Conservation (phyloP, 2,888 invertebrate genomes). For the Pterobdella sp. region DNA sequence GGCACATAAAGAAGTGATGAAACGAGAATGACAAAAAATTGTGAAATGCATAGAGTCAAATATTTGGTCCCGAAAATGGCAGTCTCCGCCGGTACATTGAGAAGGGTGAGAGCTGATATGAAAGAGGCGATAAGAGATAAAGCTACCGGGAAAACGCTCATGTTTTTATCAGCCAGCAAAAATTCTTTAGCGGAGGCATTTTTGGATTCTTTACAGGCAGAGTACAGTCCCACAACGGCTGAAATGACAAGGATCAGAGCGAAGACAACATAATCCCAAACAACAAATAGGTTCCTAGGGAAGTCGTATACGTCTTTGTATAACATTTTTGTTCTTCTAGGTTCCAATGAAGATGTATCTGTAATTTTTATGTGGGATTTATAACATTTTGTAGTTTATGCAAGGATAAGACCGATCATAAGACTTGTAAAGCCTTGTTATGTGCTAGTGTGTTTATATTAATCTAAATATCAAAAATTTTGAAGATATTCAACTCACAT, state of each 20-base stretch:
- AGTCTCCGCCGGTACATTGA: constrained; percentile 47
- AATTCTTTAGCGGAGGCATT: constrained; percentile 42
- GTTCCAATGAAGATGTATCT: too few species aligned
- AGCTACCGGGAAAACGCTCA: constrained; percentile 46
- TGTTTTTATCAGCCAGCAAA: constrained; percentile 45
- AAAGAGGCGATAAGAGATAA: constrained; percentile 49
- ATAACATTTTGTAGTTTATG: too few species aligned
- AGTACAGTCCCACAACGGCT: constrained; percentile 42
- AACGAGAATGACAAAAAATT: constrained; percentile 45
- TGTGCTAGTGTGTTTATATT: too few species aligned
- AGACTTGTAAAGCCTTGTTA: too few species aligned
- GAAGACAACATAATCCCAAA: constrained; percentile 42
- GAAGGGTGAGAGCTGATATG: constrained; percentile 50
- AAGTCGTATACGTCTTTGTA: too few species aligned
- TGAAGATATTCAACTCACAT: too few species aligned
- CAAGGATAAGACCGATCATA: too few species aligned
- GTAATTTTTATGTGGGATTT: too few species aligned
- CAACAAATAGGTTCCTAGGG: constrained; percentile 30
- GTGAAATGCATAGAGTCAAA: constrained; percentile 39
- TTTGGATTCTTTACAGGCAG: constrained; percentile 40
- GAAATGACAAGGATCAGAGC: constrained; percentile 40
- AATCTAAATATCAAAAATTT: too few species aligned
- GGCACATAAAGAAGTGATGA: constrained; percentile 39
- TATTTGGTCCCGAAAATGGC: constrained; percentile 40
- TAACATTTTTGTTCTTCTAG: too few species aligned